phyloP scores from a whole-genome alignment of 2,113 vertebrate genomes.

The Otis tarda region DNA sequence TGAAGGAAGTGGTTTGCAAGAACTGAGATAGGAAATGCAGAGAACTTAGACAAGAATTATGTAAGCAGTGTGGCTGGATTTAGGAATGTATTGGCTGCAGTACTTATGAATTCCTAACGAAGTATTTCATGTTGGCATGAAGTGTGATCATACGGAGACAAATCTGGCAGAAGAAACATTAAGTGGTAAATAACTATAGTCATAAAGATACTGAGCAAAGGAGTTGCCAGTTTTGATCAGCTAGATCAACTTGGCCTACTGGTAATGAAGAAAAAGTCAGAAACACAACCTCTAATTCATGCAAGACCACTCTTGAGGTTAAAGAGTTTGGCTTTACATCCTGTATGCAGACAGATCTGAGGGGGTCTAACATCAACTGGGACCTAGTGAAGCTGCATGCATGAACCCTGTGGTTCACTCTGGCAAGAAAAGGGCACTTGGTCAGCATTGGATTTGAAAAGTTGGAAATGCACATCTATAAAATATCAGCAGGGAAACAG shows the following conservation, averaged over 20 bases:
- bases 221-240: background rate
- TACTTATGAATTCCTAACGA: background rate
- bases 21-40: too few relatives aligned
- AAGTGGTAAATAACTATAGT: constrained; percentile 11
- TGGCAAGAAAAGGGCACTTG: background rate
- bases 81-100: background rate
- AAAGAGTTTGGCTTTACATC: background rate
- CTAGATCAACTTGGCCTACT: background rate
- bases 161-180: constrained; percentile 31
- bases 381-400: background rate
- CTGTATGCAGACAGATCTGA: background rate
- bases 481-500: background rate
- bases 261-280: background rate
- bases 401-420: background rate
- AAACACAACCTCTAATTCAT: background rate
- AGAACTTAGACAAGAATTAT: background rate
- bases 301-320: background rate
- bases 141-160: background rate
- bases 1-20: too few relatives aligned
- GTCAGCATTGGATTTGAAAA: background rate
- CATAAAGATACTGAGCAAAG: background rate
- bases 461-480: background rate
- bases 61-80: background rate
- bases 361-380: background rate
- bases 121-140: constrained; percentile 34